Evolutionary conservation across 2,888 invertebrate species (phyloP).

Genomic region (Caenorhabditis plicata): DNA sequence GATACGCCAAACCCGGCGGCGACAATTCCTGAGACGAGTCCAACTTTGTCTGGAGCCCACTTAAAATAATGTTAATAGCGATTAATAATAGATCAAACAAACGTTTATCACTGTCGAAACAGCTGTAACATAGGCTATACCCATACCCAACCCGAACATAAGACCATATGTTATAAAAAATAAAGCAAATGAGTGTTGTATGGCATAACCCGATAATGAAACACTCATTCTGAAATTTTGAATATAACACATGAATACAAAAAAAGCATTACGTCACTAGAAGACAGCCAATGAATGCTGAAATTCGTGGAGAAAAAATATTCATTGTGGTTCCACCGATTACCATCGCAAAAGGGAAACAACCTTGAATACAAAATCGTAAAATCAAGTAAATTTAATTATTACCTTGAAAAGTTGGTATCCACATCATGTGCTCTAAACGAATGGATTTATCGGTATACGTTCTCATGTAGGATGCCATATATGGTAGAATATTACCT

Average conservation of each 20-base stretch:
- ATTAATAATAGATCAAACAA: conserved; percentile 2
- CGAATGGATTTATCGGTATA: conserved; percentile 55
- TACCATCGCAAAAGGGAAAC: conserved; percentile 65
- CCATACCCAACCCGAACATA: conserved; percentile 62
- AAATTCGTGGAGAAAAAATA: conserved; percentile 50
- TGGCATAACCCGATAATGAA: conserved; percentile 55
- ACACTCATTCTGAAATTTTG: conserved; percentile 50
- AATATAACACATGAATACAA: background rate
- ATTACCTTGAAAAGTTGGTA: conserved; percentile 64
- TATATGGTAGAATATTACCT: conserved; percentile 65
- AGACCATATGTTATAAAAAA: conserved; percentile 62
- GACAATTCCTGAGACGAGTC: conserved; percentile 61
- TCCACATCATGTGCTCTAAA: conserved; percentile 63
- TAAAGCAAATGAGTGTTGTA: conserved; percentile 50
- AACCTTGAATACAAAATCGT: conserved; percentile 35
- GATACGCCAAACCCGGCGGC: conserved; percentile 64
- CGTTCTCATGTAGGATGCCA: conserved; percentile 64
- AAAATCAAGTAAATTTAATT: conserved; percentile 11
- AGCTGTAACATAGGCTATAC: conserved; percentile 64
- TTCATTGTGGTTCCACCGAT: conserved; percentile 57
- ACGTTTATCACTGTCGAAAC: conserved; percentile 62
- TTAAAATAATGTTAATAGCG: conserved; percentile 15
- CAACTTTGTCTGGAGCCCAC: conserved; percentile 64
- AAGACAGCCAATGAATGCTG: conserved; percentile 58
- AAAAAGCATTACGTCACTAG: conserved; percentile 51